Evolutionary conservation across 2,888 invertebrate species (phyloP).

Genomic region (Meliscaeva auricollis): DNA sequence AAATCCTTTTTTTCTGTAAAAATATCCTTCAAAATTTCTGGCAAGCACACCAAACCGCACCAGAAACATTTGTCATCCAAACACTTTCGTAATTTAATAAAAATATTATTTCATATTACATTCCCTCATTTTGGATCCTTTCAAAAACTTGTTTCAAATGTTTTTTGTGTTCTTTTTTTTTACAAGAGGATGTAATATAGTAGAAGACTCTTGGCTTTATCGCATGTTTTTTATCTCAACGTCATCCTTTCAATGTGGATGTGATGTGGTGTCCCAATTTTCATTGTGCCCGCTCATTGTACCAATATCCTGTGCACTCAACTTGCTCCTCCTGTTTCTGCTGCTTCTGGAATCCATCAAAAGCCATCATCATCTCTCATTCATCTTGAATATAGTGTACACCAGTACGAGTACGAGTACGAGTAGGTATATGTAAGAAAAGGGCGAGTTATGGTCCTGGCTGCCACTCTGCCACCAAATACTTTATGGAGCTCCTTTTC

Average conservation of each 20-base stretch:
- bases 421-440: constrained; percentile 4
- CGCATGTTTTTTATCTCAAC: constrained; percentile 37
- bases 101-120: constrained; percentile 63
- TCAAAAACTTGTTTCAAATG: constrained; percentile 28
- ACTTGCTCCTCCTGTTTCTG: not conserved
- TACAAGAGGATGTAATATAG: not conserved
- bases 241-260: not conserved
- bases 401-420: not conserved
- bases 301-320: constrained; percentile 73
- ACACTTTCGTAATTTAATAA: constrained; percentile 60
- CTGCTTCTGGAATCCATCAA: constrained; percentile 69
- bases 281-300: constrained; percentile 69
- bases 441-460: constrained; percentile 37
- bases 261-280: constrained; percentile 67
- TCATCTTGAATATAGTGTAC: constrained; percentile 59
- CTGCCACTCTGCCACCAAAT: constrained; percentile 43
- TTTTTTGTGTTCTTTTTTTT: not conserved
- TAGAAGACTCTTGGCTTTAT: constrained; percentile 40
- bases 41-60: not conserved
- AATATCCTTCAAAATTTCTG: not conserved
- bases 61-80: constrained; percentile 48
- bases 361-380: constrained; percentile 65
- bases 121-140: constrained; percentile 16
- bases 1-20: too few species aligned
- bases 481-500: constrained; percentile 64